Conservation (phyloP, 53 echinoderm and acorn worm species). For the Luidia sarsii region DNA sequence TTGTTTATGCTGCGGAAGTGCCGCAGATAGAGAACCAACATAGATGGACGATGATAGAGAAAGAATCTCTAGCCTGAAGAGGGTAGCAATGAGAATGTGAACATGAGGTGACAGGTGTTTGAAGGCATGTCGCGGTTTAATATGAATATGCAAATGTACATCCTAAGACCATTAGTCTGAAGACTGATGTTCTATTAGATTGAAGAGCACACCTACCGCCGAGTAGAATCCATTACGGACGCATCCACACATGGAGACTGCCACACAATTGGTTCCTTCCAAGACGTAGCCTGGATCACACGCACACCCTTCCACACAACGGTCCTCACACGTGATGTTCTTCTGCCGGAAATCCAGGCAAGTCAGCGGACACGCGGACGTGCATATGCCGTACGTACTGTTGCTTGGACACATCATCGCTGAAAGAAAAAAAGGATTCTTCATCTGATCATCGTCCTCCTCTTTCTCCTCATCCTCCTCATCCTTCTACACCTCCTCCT, state of each 20-base stretch:
- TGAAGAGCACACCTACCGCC: conserved; percentile 65
- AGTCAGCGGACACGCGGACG: conserved; percentile 75
- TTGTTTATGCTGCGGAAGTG: too few relatives aligned
- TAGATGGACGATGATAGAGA: too few relatives aligned
- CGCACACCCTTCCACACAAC: conserved; percentile 83
- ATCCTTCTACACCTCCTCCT: too few relatives aligned
- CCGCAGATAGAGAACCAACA: too few relatives aligned
- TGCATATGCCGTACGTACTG: conserved; percentile 68
- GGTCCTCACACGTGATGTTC: conserved; percentile 55
- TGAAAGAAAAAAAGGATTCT: conserved; percentile 1
- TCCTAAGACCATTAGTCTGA: too few relatives aligned
- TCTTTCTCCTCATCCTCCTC: background rate
- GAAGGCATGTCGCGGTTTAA: too few relatives aligned
- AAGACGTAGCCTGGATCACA: conserved; percentile 73
- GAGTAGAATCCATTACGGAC: conserved; percentile 74
- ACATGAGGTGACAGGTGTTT: too few relatives aligned
- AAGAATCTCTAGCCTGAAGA: too few relatives aligned
- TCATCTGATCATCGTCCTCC: background rate
- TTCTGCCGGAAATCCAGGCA: conserved; percentile 59
- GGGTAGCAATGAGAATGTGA: too few relatives aligned
- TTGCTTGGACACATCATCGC: conserved; percentile 77
- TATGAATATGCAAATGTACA: too few relatives aligned
- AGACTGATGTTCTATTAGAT: too few relatives aligned
- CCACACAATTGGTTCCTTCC: conserved; percentile 75
- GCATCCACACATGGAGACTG: conserved; percentile 74